Evolutionary conservation across 2,113 vertebrate genomes (phyloP), one percentile per base, ranked within the genome.

Genomic region (Apus apus): DNA sequence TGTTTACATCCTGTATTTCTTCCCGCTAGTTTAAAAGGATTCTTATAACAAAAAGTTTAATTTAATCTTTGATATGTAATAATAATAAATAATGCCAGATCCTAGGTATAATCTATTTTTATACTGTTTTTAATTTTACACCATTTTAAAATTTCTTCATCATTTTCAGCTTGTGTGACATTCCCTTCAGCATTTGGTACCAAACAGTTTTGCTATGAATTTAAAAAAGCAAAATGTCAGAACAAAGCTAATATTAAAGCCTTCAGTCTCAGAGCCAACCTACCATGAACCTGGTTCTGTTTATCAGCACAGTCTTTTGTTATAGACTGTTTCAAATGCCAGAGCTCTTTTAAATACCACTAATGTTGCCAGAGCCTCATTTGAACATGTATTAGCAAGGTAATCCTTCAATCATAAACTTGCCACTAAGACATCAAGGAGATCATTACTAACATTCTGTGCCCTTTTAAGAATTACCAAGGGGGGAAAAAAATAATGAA

Each of bases 401-500:
- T 95, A 95, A 96, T 96, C 56, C 82, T 97, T 98, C 97, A 98
- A 94, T 98, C 97, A 97, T 95, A 94, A 96, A 74, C 74, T 96
- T 97, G 73, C 71, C 92, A 96, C 54, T 85, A 62, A 81, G 96
- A 95, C 96, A 92, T 74, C 90, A 90, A 82, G 77, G 84, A 92
- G 95, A 94, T 97, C 94, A 95, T 97, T 67, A 75, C 80, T 98
- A 97, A 97, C 97, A 98, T 97, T 96, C 90, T 85, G 70, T 97
- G 97, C 91, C 96, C 97, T 98, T 98, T 98, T 98, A 96, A 95
- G 93, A 95, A 97, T 97, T 97, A 96, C 96, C 97, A 89, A 82
- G 91, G 95, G 97, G 97, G 97, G 13, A 43, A 43, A 43, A 43
- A 97, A 89, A 96, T 90, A 98, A 98, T 97, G 56, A 98, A 95